Evolutionary conservation across 2,888 invertebrate species (phyloP), one percentile per base, ranked within the genome.

Genomic region (Aromia moschata): DNA sequence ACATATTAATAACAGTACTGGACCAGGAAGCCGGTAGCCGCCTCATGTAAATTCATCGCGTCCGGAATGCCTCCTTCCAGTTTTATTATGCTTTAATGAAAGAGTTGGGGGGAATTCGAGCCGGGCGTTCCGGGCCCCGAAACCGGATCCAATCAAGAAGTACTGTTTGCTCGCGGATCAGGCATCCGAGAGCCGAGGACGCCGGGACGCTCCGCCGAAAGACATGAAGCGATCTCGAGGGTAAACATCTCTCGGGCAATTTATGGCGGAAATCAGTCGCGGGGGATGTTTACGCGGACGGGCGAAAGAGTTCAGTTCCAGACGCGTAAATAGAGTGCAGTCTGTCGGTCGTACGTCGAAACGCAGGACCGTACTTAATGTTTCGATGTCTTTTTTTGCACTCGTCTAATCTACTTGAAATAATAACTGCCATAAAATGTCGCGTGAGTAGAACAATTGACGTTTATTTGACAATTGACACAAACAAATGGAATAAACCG

Each of bases 81-180:
- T 64, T 64, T 56, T 53, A 58, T 61, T 60, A 47, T 58, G 53
- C 61, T 61, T 62, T 62, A 61, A 64, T 61, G 58, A 61, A 58
- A 55, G 60, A 56, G 56, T 61, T 58, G 41, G 49, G 41, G 49
- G 7, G 51, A 51, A 57, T 55, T 60, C 45, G 17, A 60, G 44
- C 49, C n/a, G n/a, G 25, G 49, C 41, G 44, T 36, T 49, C 17
- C 43, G 38, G 56, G 56, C 40, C 47, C 49, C 25, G 25, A 46
- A 58, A 43, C 37, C 31, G 43, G 41, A 56, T 60, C 54, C 59
- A 60, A 63, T 63, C 57, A 60, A 55, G 17, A 56, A 56, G 55
- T 59, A 49, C 55, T 59, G 59, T 59, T 59, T 59, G 59, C 54
- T 25, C 55, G 55, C 38, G 53, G 55, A 59, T 59, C 55, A 59